Evolutionary conservation across 2,888 invertebrate genomes (phyloP).

Genomic region (Sabatieria punctata): DNA sequence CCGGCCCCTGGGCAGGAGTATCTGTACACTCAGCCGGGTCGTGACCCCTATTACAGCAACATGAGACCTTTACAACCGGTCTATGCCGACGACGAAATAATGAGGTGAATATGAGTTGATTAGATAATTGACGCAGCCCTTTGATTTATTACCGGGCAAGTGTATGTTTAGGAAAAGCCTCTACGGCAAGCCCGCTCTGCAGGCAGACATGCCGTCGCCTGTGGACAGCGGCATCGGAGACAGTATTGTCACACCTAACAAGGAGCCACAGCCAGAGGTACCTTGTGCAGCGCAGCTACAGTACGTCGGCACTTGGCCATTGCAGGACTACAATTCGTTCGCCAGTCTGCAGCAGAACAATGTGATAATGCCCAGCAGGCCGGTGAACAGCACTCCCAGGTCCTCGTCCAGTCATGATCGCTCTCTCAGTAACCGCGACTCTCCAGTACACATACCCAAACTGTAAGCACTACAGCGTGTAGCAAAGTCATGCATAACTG

Average conservation of each 20-base stretch:
- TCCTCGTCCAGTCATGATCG: slow-evolving; percentile 2
- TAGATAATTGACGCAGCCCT: too few relatives aligned
- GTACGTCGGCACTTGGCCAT: slow-evolving; percentile 5
- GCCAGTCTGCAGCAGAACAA: slow-evolving; percentile 3
- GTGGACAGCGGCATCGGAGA: slow-evolving; percentile 69
- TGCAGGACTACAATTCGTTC: too few relatives aligned
- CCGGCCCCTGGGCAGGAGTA: slow-evolving; percentile 6
- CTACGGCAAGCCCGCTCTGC: slow-evolving; percentile 35
- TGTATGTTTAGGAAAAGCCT: too few relatives aligned
- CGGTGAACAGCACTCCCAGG: slow-evolving; percentile 2
- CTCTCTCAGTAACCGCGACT: slow-evolving; percentile 13
- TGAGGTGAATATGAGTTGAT: background rate
- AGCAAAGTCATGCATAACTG: too few relatives aligned
- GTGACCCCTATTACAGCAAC: too few relatives aligned
- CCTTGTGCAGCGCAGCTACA: background rate
- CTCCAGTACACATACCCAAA: slow-evolving; percentile 72
- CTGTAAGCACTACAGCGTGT: slow-evolving; percentile 59
- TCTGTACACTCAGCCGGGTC: too few relatives aligned
- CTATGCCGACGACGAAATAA: background rate
- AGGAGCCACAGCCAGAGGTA: background rate
- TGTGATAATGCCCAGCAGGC: too few relatives aligned
- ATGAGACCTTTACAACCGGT: too few relatives aligned
- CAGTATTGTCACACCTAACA: slow-evolving; percentile 13
- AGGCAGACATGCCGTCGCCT: slow-evolving; percentile 71
- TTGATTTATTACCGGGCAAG: too few relatives aligned